Percentiles rank a stretch among this genome's conserved stretches.
phyloP scores from a whole-genome alignment of 30 jellyfish, hydroid and myxozoan species.

The Aurelia aurita complex sp. Pacific region DNA sequence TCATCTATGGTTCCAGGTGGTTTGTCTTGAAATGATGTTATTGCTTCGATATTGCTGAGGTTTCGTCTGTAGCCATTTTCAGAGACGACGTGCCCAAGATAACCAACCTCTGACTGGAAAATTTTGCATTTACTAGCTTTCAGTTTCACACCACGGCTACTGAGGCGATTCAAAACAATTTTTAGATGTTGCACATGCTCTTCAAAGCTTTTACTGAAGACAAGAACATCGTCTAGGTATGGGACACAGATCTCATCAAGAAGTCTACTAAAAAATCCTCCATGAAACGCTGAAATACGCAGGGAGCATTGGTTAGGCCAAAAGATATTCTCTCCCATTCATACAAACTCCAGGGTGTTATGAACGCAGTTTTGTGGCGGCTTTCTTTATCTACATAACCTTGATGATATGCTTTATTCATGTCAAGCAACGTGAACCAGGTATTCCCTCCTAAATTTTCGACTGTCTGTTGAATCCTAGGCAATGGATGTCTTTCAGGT shows the following conservation, averaged over 20 bases:
- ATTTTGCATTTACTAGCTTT: slow-evolving; percentile 41
- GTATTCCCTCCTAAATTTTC: slow-evolving; percentile 47
- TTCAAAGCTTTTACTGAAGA: slow-evolving; percentile 42
- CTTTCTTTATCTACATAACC: slow-evolving; percentile 34
- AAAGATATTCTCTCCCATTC: slow-evolving; percentile 46
- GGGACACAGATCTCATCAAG: slow-evolving; percentile 39
- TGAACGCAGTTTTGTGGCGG: slow-evolving; percentile 28
- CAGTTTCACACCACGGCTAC: slow-evolving; percentile 46
- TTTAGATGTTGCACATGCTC: slow-evolving; percentile 51
- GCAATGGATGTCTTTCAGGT: slow-evolving; percentile 51
- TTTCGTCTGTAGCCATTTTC: slow-evolving; percentile 22
- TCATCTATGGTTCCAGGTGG: slow-evolving; percentile 52
- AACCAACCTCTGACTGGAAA: slow-evolving; percentile 49
- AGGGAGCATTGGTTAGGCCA: slow-evolving; percentile 40
- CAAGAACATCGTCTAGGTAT: slow-evolving; percentile 55
- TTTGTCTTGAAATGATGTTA: slow-evolving; percentile 1
- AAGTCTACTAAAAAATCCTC: slow-evolving; percentile 37
- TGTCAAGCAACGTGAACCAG: slow-evolving; percentile 10
- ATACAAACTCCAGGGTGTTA: slow-evolving; percentile 52
- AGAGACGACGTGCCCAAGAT: slow-evolving; percentile 37
- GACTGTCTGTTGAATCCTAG: slow-evolving; percentile 29
- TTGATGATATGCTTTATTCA: slow-evolving; percentile 41
- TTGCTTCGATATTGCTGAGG: slow-evolving; percentile 39
- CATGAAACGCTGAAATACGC: slow-evolving; percentile 45
- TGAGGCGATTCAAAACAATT: slow-evolving; percentile 23